Evolutionary conservation across 2,888 invertebrate species (phyloP), one percentile per base, ranked within the genome.

Genomic region (Quadriops clusia): DNA sequence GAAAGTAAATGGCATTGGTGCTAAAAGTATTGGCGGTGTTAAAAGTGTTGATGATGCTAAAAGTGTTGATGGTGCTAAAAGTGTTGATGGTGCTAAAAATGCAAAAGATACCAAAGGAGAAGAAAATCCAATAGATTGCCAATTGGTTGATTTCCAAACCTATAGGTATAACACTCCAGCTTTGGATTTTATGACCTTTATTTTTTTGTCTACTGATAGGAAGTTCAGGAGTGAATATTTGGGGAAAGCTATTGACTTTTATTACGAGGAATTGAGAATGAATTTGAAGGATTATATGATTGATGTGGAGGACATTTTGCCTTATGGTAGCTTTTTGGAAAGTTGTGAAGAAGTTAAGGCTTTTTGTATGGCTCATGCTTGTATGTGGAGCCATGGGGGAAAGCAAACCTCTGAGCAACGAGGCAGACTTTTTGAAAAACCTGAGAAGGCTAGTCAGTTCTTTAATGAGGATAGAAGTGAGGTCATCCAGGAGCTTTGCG

Each of bases 131-230:
- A 13, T 30, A 4, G 32, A 41, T 28, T 54, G 54, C 6, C 45
- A 39, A 32, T 34, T 47, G 16, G 39, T 50, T 3, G 50, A 50
- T 38, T 51, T 47, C 30, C 50, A 51, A 38, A 38, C 38, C 4
- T 45, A 42, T 23, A 33, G 49, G 5, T 49, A 46, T 28, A 36
- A 40, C 28, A 48, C 50, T 8, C 48, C 49, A 4, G 44, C 46
- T 3, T 43, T 46, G 18, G 51, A 51, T 36, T 23, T 50, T 4
- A 29, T 47, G 25, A 34, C 40, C 9, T 42, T 45, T 26, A 34
- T 50, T 16, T 41, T 48, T 31, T 36, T 48, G 9, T 36, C 38
- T 3, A 42, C 45, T 5, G 35, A 37, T 26, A 34, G 37, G 11
- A 27, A 33, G 22, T 36, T 42, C 7, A 37, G 50, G 12, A 17